Conservation (phyloP, 2,888 invertebrate species). For the Eudasyphora cyanicolor region DNA sequence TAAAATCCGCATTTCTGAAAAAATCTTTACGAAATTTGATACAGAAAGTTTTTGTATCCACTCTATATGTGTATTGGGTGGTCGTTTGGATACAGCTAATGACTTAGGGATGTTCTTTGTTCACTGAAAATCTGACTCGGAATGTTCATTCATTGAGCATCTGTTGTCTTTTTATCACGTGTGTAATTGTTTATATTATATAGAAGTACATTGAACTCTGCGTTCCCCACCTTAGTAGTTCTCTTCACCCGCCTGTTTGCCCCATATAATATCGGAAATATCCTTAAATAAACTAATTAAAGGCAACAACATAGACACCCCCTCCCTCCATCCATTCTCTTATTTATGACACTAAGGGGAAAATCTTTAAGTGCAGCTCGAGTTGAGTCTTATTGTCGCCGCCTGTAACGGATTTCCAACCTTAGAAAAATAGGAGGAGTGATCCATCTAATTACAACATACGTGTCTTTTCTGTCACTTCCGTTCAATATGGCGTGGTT, state of each 20-base stretch:
- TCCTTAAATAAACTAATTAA: slow-evolving; percentile 4
- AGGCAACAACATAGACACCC: not conserved
- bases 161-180: not conserved
- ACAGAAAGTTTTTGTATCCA: too few relatives aligned
- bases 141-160: not conserved
- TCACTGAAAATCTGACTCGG: too few relatives aligned
- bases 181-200: not conserved
- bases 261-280: not conserved
- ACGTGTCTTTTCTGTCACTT: slow-evolving; percentile 16
- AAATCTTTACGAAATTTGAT: too few relatives aligned
- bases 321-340: not conserved
- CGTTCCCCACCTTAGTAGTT: too few relatives aligned
- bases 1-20: too few relatives aligned
- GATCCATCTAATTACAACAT: slow-evolving; percentile 6
- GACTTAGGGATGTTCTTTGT: too few relatives aligned
- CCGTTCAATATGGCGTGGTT: not conserved
- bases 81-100: too few relatives aligned
- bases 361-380: not conserved
- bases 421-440: not conserved
- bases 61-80: too few relatives aligned
- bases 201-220: not conserved
- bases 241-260: not conserved
- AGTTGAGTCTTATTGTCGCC: not conserved
- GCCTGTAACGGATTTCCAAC: not conserved
- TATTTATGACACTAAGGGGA: not conserved